Conservation (phyloP, 2,113 vertebrate genomes). For the Eidolon helvum region DNA sequence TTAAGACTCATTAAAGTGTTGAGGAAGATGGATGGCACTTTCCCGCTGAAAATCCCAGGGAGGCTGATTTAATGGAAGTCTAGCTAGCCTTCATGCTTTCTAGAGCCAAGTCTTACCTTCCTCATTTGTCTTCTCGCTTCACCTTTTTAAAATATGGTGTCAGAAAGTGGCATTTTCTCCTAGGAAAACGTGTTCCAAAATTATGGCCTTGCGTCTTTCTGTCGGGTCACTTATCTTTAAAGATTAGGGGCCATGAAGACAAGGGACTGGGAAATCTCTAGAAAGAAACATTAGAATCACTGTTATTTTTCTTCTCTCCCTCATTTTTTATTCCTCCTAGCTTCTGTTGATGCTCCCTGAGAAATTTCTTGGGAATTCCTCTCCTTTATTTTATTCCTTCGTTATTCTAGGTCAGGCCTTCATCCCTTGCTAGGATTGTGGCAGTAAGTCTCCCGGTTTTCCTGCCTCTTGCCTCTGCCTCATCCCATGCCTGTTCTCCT, state of each 20-base stretch:
- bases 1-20: not conserved
- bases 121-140: not conserved
- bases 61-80: not conserved
- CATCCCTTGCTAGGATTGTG: not conserved
- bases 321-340: not conserved
- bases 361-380: not conserved
- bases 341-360: not conserved
- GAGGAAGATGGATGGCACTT: not conserved
- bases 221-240: not conserved
- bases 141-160: not conserved
- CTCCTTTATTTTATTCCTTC: not conserved
- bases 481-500: rapidly evolving
- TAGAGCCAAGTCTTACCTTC: not conserved
- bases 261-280: not conserved
- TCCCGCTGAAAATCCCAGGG: not conserved
- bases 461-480: not conserved
- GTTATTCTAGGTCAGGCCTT: not conserved
- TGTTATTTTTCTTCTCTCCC: not conserved
- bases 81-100: not conserved
- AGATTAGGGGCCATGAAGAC: not conserved
- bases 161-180: not conserved
- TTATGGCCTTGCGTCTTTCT: not conserved
- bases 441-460: not conserved
- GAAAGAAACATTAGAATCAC: not conserved
- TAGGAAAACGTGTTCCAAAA: not conserved